A percentile compares a stretch with the other conserved stretches of the same genome.
Evolutionary conservation across 2,888 invertebrate species (phyloP).

Genomic region (Leptopilina syphax): DNA sequence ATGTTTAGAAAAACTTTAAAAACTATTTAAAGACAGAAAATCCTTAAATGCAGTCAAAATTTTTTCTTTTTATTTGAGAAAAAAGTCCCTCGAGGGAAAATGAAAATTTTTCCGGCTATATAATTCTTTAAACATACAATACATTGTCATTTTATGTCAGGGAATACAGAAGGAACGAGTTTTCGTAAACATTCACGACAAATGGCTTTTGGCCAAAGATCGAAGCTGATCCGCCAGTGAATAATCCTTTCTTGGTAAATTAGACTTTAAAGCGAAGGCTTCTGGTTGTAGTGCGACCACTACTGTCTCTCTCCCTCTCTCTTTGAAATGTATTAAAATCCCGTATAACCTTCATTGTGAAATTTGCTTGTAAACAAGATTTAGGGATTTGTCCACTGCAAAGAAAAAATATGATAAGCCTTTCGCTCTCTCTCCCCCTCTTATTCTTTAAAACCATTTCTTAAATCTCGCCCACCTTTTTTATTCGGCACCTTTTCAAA

Average conservation of each 20-base stretch:
- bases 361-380: slow-evolving; percentile 74
- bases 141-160: slow-evolving; percentile 52
- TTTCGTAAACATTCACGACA: slow-evolving; percentile 42
- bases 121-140: slow-evolving; percentile 50
- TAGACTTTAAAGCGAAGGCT: slow-evolving; percentile 66
- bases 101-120: slow-evolving; percentile 52
- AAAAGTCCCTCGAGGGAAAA: slow-evolving; percentile 44
- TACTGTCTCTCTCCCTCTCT: background rate
- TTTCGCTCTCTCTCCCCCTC: slow-evolving; percentile 49
- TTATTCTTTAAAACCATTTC: no score
- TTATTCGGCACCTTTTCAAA: slow-evolving; percentile 39
- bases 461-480: slow-evolving; percentile 20
- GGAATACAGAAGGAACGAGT: slow-evolving; percentile 55
- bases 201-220: slow-evolving; percentile 55
- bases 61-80: slow-evolving; percentile 27
- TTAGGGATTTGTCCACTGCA: slow-evolving; percentile 70
- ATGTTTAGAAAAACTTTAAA: background rate
- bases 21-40: background rate
- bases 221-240: slow-evolving; percentile 55
- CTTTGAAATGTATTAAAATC: slow-evolving; percentile 64
- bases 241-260: slow-evolving; percentile 73
- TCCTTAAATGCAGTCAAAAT: slow-evolving; percentile 42
- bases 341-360: slow-evolving; percentile 66
- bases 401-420: slow-evolving; percentile 67
- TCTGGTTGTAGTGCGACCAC: slow-evolving; percentile 59